These are phyloP conservation scores for Adrianichthys oophorus DNA, from an alignment of 2,797 vertebrate species.

Conservation along the genomic window DNA sequence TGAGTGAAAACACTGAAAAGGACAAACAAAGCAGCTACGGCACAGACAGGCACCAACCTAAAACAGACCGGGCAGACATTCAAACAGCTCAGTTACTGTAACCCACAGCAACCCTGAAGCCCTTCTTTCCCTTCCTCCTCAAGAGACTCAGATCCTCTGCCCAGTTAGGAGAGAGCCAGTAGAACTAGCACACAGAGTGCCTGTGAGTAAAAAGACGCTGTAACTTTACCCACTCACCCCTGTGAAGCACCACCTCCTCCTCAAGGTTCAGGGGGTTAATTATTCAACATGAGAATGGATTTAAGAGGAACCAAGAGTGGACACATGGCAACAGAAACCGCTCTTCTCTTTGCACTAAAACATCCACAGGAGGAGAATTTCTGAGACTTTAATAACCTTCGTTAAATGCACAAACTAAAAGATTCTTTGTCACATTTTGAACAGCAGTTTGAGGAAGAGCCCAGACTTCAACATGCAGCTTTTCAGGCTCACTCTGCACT, in stretches of 20 bases:
- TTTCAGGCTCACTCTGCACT: slow-evolving; percentile 5
- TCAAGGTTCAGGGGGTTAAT: slow-evolving; percentile 70
- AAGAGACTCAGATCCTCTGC: slow-evolving; percentile 59
- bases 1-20: slow-evolving; percentile 38
- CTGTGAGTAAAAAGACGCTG: slow-evolving; percentile 56
- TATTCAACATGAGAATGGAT: slow-evolving; percentile 67
- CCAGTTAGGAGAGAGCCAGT: slow-evolving; percentile 51
- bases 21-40: slow-evolving; percentile 46
- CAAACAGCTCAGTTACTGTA: slow-evolving; percentile 71
- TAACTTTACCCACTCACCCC: slow-evolving; percentile 70
- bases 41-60: slow-evolving; percentile 31
- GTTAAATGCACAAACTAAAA: slow-evolving; percentile 5
- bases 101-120: slow-evolving; percentile 70
- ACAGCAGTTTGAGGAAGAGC: slow-evolving; percentile 15
- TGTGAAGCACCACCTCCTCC: slow-evolving; percentile 49
- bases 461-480: slow-evolving; percentile 25
- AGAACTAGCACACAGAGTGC: slow-evolving; percentile 49
- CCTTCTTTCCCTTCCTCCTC: slow-evolving; percentile 52
- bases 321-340: slow-evolving; percentile 45
- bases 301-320: slow-evolving; percentile 47
- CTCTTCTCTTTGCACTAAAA: slow-evolving; percentile 41
- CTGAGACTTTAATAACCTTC: slow-evolving; percentile 13
- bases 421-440: slow-evolving; percentile 3
- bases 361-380: slow-evolving; percentile 5
- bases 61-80: slow-evolving; percentile 58